phyloP scores from a whole-genome alignment of 2,888 invertebrate species.

The Ctenicera cuprea region DNA sequence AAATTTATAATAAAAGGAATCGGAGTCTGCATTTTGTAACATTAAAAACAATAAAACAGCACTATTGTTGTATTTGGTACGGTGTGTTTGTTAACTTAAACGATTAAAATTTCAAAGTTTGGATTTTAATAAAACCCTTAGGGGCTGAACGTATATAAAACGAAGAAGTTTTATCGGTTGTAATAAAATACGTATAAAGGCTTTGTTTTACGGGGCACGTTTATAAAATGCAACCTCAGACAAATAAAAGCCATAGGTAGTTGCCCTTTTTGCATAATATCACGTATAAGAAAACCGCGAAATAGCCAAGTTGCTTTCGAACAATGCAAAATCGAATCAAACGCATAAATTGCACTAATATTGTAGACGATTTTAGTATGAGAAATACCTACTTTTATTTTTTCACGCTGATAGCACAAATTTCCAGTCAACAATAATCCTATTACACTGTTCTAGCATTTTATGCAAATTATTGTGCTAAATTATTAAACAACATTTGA shows the following conservation, averaged over 20 bases:
- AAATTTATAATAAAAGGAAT: constrained; percentile 7
- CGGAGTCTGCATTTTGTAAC: neutral
- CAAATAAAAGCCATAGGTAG: constrained; percentile 3
- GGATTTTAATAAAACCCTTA: too few relatives aligned
- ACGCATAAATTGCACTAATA: constrained; percentile 5
- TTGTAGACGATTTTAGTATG: neutral
- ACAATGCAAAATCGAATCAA: constrained; percentile 10
- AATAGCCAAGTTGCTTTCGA: constrained; percentile 9
- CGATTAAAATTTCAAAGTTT: too few relatives aligned
- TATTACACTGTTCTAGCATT: too few relatives aligned
- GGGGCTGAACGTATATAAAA: neutral
- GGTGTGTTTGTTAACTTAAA: neutral
- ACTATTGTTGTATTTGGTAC: neutral
- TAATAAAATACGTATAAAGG: constrained; percentile 1
- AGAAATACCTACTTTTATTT: neutral
- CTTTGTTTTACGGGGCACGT: neutral
- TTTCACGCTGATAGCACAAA: neutral
- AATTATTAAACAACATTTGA: too few relatives aligned
- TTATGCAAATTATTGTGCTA: too few relatives aligned
- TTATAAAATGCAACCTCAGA: constrained; percentile 24
- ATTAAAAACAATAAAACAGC: neutral
- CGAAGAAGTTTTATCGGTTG: neutral
- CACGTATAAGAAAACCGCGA: constrained; percentile 23
- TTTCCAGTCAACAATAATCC: too few relatives aligned
- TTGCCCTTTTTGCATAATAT: constrained; percentile 26